Conservation (phyloP, 2,888 invertebrate genomes). For the Lycaena phlaeas region DNA sequence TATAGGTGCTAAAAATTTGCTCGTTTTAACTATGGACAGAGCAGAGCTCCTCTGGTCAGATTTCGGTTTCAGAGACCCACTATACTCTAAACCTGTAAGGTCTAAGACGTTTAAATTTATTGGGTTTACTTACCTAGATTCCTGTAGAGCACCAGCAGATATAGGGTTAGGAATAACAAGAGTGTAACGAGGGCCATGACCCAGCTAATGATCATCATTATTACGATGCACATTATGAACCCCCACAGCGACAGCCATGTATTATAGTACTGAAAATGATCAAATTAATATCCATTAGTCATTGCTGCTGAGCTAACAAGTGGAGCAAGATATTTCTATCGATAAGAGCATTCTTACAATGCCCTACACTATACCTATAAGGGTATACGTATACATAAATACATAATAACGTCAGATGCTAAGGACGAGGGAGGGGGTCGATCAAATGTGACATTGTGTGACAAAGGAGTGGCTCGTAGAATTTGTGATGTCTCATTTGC, state of each 20-base stretch:
- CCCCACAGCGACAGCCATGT: conserved; percentile 86
- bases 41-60: no score
- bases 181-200: conserved; percentile 87
- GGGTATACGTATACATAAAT: no score
- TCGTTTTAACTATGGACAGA: no score
- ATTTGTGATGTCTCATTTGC: no score
- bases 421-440: no score
- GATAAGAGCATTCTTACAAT: neutral
- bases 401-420: no score
- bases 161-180: conserved; percentile 83
- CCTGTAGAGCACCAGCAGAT: conserved; percentile 87
- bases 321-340: neutral
- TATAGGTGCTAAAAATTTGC: no score
- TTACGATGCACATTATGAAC: conserved; percentile 80
- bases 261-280: conserved; percentile 79
- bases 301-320: neutral
- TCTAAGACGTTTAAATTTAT: neutral
- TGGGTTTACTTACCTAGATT: conserved; percentile 77
- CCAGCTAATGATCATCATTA: conserved; percentile 93
- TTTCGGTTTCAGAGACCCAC: no score
- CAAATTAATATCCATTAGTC: neutral
- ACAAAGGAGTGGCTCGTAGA: no score
- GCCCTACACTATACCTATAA: no score
- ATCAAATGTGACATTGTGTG: no score
- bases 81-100: neutral